Percentiles rank a stretch among this genome's conserved stretches.
These are phyloP conservation scores for Varecia variegata DNA, from an alignment of 2,797 vertebrate species.

Conservation along the genomic window DNA sequence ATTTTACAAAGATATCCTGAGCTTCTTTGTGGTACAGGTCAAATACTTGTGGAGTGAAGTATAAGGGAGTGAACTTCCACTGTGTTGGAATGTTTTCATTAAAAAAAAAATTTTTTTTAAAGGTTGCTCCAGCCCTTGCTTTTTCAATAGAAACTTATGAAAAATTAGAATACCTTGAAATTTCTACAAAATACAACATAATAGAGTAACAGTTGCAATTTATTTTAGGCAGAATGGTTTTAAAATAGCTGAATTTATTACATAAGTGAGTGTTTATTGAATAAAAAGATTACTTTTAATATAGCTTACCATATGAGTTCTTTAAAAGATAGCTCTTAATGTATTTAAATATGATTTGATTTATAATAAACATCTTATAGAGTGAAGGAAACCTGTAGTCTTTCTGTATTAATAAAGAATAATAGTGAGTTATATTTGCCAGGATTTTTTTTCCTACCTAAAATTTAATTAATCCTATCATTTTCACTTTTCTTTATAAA, in stretches of 20 bases:
- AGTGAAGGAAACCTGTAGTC: slow-evolving; percentile 25
- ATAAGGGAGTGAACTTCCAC: not conserved
- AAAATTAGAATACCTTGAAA: not conserved
- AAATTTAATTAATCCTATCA: slow-evolving; percentile 38
- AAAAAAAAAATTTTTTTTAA: not conserved
- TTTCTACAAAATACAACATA: not conserved
- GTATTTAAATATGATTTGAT: slow-evolving; percentile 33
- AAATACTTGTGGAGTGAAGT: slow-evolving; percentile 47
- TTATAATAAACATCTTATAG: slow-evolving; percentile 47
- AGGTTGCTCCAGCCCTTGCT: not conserved
- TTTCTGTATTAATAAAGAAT: slow-evolving; percentile 5
- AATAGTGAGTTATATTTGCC: slow-evolving; percentile 27
- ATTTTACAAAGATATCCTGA: slow-evolving; percentile 36
- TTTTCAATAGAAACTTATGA: slow-evolving; percentile 44
- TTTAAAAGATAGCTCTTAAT: slow-evolving; percentile 46
- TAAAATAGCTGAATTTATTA: not conserved
- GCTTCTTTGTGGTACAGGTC: slow-evolving; percentile 7
- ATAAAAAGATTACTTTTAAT: slow-evolving; percentile 40
- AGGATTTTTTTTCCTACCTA: slow-evolving; percentile 21
- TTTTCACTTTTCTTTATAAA: slow-evolving; percentile 16
- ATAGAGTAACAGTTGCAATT: not conserved
- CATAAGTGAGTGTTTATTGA: slow-evolving; percentile 23
- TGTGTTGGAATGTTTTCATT: slow-evolving; percentile 7
- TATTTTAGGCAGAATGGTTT: slow-evolving; percentile 33
- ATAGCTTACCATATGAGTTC: not conserved